Conservation (phyloP, 2,797 vertebrate species). For the Pipistrellus pygmaeus region DNA sequence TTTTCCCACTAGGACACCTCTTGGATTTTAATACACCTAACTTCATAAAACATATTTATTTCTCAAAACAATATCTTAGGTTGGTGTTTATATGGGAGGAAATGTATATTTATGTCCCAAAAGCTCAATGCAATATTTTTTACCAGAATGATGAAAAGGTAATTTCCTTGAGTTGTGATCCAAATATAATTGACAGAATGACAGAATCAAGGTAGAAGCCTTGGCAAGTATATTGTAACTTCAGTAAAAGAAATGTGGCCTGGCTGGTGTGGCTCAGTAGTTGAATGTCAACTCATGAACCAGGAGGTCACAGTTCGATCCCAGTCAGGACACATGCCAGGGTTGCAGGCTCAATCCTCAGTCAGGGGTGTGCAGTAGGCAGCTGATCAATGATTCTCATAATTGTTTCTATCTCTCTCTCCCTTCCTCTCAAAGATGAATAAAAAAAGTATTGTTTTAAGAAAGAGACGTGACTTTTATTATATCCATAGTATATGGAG, state of each 20-base stretch:
- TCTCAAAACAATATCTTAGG: slow-evolving; percentile 59
- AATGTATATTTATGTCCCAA: slow-evolving; percentile 64
- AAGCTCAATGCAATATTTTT: slow-evolving; percentile 71
- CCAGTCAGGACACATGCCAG: too few species aligned
- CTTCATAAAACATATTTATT: slow-evolving; percentile 63
- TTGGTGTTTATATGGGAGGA: neutral
- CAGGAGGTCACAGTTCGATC: too few species aligned
- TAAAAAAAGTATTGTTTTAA: too few species aligned
- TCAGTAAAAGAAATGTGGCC: neutral
- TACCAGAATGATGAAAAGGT: slow-evolving; percentile 55
- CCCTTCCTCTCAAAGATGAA: too few species aligned
- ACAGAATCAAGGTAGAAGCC: neutral
- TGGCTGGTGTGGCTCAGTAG: too few species aligned
- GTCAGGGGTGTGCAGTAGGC: too few species aligned
- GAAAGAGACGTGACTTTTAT: neutral
- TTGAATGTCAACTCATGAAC: too few species aligned
- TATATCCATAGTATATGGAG: neutral
- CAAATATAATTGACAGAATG: slow-evolving; percentile 38
- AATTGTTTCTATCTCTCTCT: too few species aligned
- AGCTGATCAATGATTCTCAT: too few species aligned
- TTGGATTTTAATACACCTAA: slow-evolving; percentile 67
- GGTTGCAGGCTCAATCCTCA: too few species aligned
- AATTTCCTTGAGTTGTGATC: slow-evolving; percentile 38
- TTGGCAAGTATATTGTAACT: neutral
- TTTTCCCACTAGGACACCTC: slow-evolving; percentile 3